Percentiles rank a stretch among this genome's conserved stretches.
phyloP scores from a whole-genome alignment of 2,113 vertebrate genomes.

The Indri indri region DNA sequence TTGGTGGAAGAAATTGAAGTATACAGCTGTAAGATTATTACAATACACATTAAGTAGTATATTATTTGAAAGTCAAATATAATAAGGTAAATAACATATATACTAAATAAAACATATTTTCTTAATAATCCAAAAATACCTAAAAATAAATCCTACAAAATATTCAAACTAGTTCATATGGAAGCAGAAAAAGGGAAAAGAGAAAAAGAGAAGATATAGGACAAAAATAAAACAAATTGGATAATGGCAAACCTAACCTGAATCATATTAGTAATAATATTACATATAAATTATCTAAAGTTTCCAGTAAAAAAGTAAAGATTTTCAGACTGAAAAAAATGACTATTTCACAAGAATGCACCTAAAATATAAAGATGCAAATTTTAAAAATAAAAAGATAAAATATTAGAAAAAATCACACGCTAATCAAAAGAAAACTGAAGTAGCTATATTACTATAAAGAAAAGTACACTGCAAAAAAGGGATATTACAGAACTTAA shows the following conservation, averaged over 20 bases:
- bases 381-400: neutral
- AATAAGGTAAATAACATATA: no score
- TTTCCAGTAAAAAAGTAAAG: slow-evolving; percentile 6
- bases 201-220: neutral
- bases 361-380: slow-evolving; percentile 12
- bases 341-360: neutral
- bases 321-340: neutral
- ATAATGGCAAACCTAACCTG: neutral
- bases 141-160: neutral
- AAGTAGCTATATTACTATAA: neutral
- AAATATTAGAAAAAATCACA: neutral
- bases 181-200: neutral
- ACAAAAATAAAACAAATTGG: neutral
- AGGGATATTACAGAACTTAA: neutral
- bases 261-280: neutral
- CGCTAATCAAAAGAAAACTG: neutral
- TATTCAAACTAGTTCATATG: neutral
- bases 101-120: no score
- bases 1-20: no score
- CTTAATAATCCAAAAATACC: neutral
- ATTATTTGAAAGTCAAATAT: no score
- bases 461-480: neutral
- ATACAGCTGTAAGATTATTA: no score
- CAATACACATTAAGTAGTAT: no score
- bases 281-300: neutral